Conservation (phyloP, 2,888 invertebrate genomes). For the Gnatocerus cornutus region DNA sequence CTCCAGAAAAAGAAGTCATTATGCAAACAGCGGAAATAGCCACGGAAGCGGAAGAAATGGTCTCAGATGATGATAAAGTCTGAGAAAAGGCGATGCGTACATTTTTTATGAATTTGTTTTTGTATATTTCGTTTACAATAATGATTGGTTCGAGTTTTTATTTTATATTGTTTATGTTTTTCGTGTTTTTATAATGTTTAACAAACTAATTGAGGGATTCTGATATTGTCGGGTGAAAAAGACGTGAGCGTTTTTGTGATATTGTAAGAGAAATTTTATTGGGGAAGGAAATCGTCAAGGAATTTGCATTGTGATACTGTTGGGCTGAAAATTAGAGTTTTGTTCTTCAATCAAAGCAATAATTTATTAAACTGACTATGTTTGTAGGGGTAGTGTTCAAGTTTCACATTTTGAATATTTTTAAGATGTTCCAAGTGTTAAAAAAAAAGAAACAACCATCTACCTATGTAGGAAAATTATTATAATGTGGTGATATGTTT, state of each 20-base stretch:
- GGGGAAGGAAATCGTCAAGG: constrained; percentile 7
- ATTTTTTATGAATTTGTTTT: constrained; percentile 35
- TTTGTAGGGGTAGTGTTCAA: constrained; percentile 9
- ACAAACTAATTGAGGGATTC: constrained; percentile 27
- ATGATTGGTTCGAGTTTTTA: constrained; percentile 38
- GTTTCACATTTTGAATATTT: constrained; percentile 15
- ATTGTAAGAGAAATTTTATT: background rate
- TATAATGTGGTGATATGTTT: constrained; percentile 24
- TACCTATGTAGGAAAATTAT: constrained; percentile 2
- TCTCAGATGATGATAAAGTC: constrained; percentile 26
- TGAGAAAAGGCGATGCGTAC: constrained; percentile 1
- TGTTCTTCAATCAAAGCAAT: constrained; percentile 27
- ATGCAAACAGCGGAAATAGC: constrained; percentile 29
- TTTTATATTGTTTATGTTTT: constrained; percentile 30
- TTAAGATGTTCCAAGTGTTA: constrained; percentile 31
- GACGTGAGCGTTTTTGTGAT: constrained; percentile 12
- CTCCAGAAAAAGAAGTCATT: constrained; percentile 23
- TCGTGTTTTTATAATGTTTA: constrained; percentile 26
- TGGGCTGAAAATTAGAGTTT: constrained; percentile 14
- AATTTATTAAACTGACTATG: constrained; percentile 36
- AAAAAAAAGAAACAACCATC: background rate
- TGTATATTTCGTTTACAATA: constrained; percentile 30
- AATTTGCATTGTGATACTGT: constrained; percentile 21
- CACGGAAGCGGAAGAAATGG: constrained; percentile 35
- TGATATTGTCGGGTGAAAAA: constrained; percentile 19